phyloP scores from a whole-genome alignment of 2,797 vertebrate species.

The Oceanodroma leucorhoa region DNA sequence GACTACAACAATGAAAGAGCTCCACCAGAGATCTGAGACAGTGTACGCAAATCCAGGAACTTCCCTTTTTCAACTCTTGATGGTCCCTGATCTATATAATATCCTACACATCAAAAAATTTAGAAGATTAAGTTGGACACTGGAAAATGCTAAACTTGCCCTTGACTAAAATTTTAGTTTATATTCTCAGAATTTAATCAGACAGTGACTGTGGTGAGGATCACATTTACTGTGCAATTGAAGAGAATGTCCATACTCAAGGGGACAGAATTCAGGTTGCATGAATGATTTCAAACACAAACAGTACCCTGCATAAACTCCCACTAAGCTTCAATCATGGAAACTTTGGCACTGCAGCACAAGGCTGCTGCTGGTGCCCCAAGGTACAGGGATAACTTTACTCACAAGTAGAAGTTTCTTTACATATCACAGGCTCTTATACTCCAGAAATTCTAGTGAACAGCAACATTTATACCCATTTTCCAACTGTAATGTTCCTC shows the following conservation, averaged over 20 bases:
- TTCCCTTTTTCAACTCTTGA: constrained; percentile 46
- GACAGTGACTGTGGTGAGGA: not conserved
- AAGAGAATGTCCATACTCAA: not conserved
- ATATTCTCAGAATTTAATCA: not conserved
- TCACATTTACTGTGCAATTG: not conserved
- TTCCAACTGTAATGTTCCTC: not conserved
- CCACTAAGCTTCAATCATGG: not conserved
- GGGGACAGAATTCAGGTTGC: not conserved
- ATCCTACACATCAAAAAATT: not conserved
- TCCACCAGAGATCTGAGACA: constrained; percentile 67
- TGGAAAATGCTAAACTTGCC: not conserved
- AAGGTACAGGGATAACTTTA: not conserved
- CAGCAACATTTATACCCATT: not conserved
- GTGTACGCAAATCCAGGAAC: constrained; percentile 43
- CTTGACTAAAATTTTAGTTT: not conserved
- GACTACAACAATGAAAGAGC: constrained; percentile 67
- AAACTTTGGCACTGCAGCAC: not conserved
- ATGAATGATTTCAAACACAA: not conserved
- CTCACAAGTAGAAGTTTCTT: not conserved
- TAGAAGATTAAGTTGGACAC: not conserved
- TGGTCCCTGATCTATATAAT: constrained; percentile 18
- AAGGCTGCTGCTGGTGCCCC: not conserved
- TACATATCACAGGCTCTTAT: not conserved
- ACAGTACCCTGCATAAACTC: not conserved
- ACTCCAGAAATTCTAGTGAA: not conserved